A percentile compares a stretch with the other conserved stretches of the same genome.
phyloP scores from a whole-genome alignment of 2,888 invertebrate genomes.

The Lithophane ornitopus region DNA sequence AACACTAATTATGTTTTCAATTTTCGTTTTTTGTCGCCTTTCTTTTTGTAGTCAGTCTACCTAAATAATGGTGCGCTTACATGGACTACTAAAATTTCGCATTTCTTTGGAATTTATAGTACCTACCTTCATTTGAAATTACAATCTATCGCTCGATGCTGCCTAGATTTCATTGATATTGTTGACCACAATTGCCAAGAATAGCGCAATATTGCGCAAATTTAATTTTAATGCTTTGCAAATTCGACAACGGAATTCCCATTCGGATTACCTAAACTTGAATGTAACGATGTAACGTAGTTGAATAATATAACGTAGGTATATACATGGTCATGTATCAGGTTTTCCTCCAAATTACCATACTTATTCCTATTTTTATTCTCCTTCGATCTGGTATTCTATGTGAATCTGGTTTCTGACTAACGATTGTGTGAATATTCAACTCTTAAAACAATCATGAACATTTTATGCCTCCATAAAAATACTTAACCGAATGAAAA shows the following conservation, averaged over 20 bases:
- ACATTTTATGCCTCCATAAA: constrained; percentile 9
- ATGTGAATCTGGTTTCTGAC: constrained; percentile 22
- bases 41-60: too few relatives aligned
- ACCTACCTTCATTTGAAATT: background rate
- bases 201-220: background rate
- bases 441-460: constrained; percentile 22
- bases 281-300: background rate
- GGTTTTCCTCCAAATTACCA: constrained; percentile 36
- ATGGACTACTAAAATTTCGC: background rate
- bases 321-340: constrained; percentile 3
- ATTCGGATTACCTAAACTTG: background rate
- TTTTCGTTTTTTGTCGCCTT: too few relatives aligned
- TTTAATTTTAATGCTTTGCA: background rate
- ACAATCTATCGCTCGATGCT: background rate
- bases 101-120: background rate
- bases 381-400: constrained; percentile 16
- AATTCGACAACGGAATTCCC: constrained; percentile 6
- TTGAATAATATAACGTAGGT: background rate
- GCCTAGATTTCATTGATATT: background rate
- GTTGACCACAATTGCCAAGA: background rate
- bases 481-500: background rate
- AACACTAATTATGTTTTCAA: too few relatives aligned
- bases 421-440: constrained; percentile 35
- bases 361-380: constrained; percentile 17
- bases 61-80: background rate